Evolutionary conservation across 2,113 vertebrate species (phyloP), one percentile per base, ranked within the genome.

Genomic region (Malaclemys terrapin): DNA sequence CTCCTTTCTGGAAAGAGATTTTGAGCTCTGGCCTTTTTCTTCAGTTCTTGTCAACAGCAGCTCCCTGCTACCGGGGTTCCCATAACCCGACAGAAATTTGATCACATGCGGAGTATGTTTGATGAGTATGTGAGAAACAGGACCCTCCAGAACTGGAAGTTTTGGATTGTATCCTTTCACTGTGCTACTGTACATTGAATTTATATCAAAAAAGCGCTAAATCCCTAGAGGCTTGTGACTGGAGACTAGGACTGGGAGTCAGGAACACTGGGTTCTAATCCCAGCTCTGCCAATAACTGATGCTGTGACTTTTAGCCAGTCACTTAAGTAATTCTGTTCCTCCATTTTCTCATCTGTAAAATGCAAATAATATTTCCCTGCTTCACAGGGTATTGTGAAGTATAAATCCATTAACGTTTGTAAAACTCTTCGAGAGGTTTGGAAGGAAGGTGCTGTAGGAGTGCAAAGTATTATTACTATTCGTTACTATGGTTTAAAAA

Each of bases 101-200:
- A 99, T 94, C 98, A 99, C 96, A 99, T 99, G 99, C 98, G 95
- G 89, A 98, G 94, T 65, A 98, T 99, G 98, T 99, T 99, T 93
- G 98, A 99, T 8, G 99, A 99, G 13, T 99, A 99, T 0, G 99
- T 99, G 82, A 99, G 98, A 91, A 99, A 78, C 95, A 98, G 99
- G 94, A 99, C 99, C 27, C 98, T 99, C 83, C 99, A 99, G 97
- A 99, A 99, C 97, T 99, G 99, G 99, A 99, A 99, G 98, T 99
- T 99, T 98, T 99, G 99, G 99, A 99, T 99, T 78, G 99, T 99
- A 99, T 99, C 99, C 98, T 99, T 98, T 84, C 27, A 8, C 50
- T 5, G 5, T 3, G 49, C 12, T n/a, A 59, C 5, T 47, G 25
- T 53, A 6, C 2, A 20, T 87, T 76, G 35, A 8, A 16, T 45